Conservation (phyloP, 2,888 invertebrate genomes). For the Eupsilia transversa region DNA sequence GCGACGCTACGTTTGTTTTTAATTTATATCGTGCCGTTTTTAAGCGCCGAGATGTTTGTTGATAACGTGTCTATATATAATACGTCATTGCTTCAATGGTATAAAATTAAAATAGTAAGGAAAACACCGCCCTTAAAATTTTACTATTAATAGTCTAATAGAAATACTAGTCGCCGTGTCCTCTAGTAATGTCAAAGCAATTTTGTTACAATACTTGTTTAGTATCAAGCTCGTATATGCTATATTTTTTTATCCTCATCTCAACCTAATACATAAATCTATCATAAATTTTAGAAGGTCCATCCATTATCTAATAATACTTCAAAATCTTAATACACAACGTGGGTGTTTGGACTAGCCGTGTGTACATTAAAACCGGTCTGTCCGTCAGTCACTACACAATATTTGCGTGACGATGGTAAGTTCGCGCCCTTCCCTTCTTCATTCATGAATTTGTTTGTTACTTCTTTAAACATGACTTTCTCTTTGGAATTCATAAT, state of each 20-base stretch:
- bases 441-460: conserved; percentile 77
- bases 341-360: conserved; percentile 74
- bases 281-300: conserved; percentile 43
- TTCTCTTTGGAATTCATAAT: conserved; percentile 59
- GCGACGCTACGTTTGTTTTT: too few species aligned
- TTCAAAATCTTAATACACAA: conserved; percentile 68
- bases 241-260: conserved; percentile 37
- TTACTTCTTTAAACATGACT: conserved; percentile 60
- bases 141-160: conserved; percentile 7
- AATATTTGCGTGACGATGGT: conserved; percentile 83
- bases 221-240: conserved; percentile 18
- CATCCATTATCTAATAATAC: conserved; percentile 64
- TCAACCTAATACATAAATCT: conserved; percentile 54
- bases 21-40: too few species aligned
- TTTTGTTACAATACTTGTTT: conserved; percentile 20
- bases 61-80: too few species aligned
- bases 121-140: too few species aligned
- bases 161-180: conserved; percentile 17
- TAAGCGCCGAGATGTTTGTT: too few species aligned
- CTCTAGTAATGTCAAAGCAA: conserved; percentile 28
- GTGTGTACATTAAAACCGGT: conserved; percentile 83
- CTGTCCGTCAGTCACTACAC: conserved; percentile 79
- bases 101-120: too few species aligned
- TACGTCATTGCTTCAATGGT: too few species aligned
- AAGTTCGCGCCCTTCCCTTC: conserved; percentile 73